A percentile compares a stretch with the other conserved stretches of the same genome.
Evolutionary conservation across 1,140 invertebrate genomes (phyloP).

Genomic region (Pogonognathellus flavescens): DNA sequence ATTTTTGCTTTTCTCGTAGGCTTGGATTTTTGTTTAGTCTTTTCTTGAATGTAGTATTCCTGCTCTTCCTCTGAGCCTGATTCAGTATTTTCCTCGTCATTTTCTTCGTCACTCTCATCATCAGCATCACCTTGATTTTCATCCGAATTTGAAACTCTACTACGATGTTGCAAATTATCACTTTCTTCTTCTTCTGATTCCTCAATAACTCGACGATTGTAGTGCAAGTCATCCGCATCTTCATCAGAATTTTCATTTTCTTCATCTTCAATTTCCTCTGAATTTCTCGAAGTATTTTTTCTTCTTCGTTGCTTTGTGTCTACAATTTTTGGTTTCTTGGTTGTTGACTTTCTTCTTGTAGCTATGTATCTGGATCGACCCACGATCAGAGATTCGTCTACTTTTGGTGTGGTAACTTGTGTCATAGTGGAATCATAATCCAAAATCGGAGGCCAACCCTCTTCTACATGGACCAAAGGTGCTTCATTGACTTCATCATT

Average conservation of each 20-base stretch:
- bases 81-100: background rate
- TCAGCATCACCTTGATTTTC: background rate
- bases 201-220: background rate
- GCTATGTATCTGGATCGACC: no score
- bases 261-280: background rate
- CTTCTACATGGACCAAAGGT: no score
- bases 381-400: no score
- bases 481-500: no score
- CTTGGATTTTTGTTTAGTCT: background rate
- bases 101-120: background rate
- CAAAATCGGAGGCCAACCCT: no score
- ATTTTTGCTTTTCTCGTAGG: background rate
- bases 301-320: background rate
- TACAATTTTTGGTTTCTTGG: background rate
- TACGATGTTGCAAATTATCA: background rate
- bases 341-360: background rate
- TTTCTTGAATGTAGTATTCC: background rate
- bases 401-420: no score
- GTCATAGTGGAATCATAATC: no score
- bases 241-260: background rate
- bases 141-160: background rate
- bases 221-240: background rate
- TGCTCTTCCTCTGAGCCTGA: background rate
- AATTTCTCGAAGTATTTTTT: background rate
- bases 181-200: background rate